A percentile compares a stretch with the other conserved stretches of the same genome.
Conservation (phyloP, 1,140 invertebrate genomes). For the Calephelis virginiensis region DNA sequence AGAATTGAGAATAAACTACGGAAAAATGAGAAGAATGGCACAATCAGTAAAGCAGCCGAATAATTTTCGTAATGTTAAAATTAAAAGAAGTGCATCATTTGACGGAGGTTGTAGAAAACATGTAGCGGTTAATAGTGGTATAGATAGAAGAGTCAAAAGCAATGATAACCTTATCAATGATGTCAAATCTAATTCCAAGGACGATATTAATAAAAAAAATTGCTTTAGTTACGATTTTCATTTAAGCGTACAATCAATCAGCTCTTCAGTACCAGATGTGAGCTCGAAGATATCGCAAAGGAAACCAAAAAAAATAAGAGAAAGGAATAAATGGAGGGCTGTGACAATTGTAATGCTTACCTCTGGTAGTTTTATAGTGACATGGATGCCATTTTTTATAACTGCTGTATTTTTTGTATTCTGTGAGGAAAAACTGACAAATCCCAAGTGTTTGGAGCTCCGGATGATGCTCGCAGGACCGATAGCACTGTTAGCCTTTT, state of each 20-base stretch:
- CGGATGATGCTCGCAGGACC: conserved; percentile 74
- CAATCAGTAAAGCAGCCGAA: conserved; percentile 36
- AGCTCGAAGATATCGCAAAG: conserved; percentile 5
- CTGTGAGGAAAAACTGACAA: conserved; percentile 65
- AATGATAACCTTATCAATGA: conserved; percentile 29
- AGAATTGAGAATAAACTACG: conserved; percentile 57
- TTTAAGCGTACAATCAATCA: conserved; percentile 45
- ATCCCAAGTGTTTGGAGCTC: conserved; percentile 66
- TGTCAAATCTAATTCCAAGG: conserved; percentile 19
- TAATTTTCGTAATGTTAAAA: conserved; percentile 29
- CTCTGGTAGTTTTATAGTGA: conserved; percentile 75
- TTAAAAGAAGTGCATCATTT: conserved; percentile 59
- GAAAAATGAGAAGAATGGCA: conserved; percentile 39
- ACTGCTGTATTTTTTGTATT: conserved; percentile 73
- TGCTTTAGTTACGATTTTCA: conserved; percentile 31
- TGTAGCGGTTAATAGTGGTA: conserved; percentile 24
- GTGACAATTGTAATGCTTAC: conserved; percentile 80
- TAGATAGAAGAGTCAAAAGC: conserved; percentile 48
- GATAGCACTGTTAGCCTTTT: conserved; percentile 79
- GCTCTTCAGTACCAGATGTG: conserved; percentile 34
- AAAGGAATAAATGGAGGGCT: conserved; percentile 78
- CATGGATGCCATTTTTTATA: conserved; percentile 72
- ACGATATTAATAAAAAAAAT: conserved; percentile 23
- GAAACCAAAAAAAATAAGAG: conserved; percentile 42
- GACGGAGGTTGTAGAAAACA: conserved; percentile 34